These are phyloP conservation scores for Labia minor DNA, from an alignment of 2,888 invertebrate species.

Conservation along the genomic window DNA sequence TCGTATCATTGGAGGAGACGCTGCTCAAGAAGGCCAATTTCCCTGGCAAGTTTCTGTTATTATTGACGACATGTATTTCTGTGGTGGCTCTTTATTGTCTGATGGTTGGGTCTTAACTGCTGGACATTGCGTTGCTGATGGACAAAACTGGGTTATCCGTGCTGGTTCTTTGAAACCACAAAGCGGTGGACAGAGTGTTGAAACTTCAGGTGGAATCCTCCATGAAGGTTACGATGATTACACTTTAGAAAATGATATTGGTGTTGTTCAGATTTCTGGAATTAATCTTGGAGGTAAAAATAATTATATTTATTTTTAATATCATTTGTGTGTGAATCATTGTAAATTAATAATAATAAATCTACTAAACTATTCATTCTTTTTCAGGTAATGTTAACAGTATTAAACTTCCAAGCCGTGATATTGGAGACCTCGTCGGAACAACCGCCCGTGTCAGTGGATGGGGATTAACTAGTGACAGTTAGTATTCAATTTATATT, in stretches of 20 bases:
- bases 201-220: not conserved
- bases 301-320: no score
- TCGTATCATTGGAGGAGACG: not conserved
- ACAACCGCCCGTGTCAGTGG: not conserved
- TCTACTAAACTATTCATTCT: not conserved
- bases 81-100: conserved; percentile 16
- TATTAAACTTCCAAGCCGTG: not conserved
- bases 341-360: not conserved
- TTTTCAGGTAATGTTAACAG: not conserved
- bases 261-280: not conserved
- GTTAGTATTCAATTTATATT: no score
- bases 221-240: not conserved
- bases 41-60: conserved; percentile 18
- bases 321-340: not conserved
- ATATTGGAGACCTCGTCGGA: not conserved
- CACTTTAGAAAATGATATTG: not conserved
- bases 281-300: not conserved
- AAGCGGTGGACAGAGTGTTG: not conserved
- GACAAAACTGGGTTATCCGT: not conserved
- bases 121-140: conserved; percentile 13
- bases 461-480: not conserved
- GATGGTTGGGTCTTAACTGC: conserved; percentile 18
- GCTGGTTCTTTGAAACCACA: not conserved
- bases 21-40: conserved; percentile 16
- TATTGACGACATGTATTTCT: conserved; percentile 16